A percentile compares a stretch with the other conserved stretches of the same genome.
Conservation (phyloP, 1,140 invertebrate genomes). For the Macrotrachela quadricornifera region DNA sequence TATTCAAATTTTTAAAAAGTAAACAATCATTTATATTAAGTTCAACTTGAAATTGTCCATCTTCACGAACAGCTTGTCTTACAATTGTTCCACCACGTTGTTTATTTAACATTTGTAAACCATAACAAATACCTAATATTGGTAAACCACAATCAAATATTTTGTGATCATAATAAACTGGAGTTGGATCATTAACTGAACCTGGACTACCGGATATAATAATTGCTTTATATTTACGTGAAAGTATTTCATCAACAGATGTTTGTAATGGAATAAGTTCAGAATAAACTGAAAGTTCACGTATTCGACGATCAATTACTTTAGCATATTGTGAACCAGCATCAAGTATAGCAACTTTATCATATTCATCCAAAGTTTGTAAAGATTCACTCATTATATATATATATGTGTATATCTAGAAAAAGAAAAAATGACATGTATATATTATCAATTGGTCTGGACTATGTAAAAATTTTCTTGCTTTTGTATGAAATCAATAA, state of each 20-base stretch:
- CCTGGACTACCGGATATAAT: conserved; percentile 92
- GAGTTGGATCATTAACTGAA: conserved; percentile 85
- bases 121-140: conserved; percentile 91
- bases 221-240: conserved; percentile 64
- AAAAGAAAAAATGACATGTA: no score
- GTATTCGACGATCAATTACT: conserved; percentile 47
- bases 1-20: conserved; percentile 53
- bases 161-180: conserved; percentile 72
- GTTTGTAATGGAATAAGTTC: conserved; percentile 82
- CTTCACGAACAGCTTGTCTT: conserved; percentile 64
- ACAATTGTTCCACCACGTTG: conserved; percentile 65
- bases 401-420: no score
- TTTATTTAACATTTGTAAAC: conserved; percentile 46
- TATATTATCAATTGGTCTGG: no score
- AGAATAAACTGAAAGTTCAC: conserved; percentile 74
- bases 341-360: conserved; percentile 77
- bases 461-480: no score
- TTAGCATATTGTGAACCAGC: conserved; percentile 97
- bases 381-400: no score
- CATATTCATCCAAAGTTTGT: conserved; percentile 15
- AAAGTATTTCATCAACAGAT: conserved; percentile 60
- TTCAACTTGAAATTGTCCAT: conserved; percentile 74
- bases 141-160: conserved; percentile 86
- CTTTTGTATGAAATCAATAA: no score
- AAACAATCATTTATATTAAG: conserved; percentile 51